These are phyloP conservation scores for Amniataba percoides DNA, from an alignment of 2,797 vertebrate species.

Conservation along the genomic window DNA sequence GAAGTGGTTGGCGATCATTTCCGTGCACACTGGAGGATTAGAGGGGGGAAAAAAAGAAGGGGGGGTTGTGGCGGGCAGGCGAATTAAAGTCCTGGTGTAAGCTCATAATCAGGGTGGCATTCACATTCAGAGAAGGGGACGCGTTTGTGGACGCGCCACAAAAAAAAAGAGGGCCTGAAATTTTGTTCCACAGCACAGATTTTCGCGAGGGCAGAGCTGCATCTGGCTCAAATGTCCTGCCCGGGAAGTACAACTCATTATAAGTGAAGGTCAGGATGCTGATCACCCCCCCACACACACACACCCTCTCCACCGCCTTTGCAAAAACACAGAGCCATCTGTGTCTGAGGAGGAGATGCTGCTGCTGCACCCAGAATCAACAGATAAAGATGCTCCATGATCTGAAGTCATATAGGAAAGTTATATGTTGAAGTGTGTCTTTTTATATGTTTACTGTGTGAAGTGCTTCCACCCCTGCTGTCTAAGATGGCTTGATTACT, in stretches of 20 bases:
- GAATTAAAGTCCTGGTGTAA: slow-evolving; percentile 74
- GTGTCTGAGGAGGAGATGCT: slow-evolving; percentile 38
- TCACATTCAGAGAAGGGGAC: slow-evolving; percentile 57
- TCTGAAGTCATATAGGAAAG: slow-evolving; percentile 2
- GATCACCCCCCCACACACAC: no score
- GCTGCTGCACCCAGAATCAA: slow-evolving; percentile 24
- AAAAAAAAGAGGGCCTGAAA: slow-evolving; percentile 35
- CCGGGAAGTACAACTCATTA: slow-evolving; percentile 54
- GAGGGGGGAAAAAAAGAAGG: slow-evolving; percentile 34
- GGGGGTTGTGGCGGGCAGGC: slow-evolving; percentile 46
- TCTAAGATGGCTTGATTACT: slow-evolving; percentile 54
- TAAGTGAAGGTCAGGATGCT: slow-evolving; percentile 65
- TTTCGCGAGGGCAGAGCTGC: slow-evolving; percentile 33
- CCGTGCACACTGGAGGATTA: slow-evolving; percentile 61
- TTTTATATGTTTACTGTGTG: slow-evolving; percentile 10
- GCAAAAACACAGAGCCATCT: slow-evolving; percentile 34
- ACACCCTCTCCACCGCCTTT: background rate
- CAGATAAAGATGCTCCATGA: background rate
- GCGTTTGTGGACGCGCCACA: slow-evolving; percentile 15
- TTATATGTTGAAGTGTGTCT: background rate
- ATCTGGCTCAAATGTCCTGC: slow-evolving; percentile 56
- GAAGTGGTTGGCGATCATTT: slow-evolving; percentile 44
- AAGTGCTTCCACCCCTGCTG: slow-evolving; percentile 34
- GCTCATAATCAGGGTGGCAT: slow-evolving; percentile 73
- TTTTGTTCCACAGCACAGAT: slow-evolving; percentile 33